Percentiles rank a stretch among this genome's conserved stretches.
Evolutionary conservation across 2,797 vertebrate genomes (phyloP).

Genomic region (Oryzias dopingdopingensis): DNA sequence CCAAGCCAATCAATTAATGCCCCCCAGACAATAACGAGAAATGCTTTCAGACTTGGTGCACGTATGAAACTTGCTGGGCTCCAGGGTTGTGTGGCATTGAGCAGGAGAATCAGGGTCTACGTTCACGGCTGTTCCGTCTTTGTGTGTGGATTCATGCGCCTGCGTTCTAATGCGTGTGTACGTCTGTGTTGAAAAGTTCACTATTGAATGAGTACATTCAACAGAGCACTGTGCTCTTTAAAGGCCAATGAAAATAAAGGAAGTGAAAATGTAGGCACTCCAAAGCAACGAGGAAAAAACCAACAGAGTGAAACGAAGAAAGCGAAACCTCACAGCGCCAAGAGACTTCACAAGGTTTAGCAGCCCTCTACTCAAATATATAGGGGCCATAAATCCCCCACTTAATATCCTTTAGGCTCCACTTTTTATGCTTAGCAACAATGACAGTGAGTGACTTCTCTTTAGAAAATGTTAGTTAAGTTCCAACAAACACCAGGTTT

Average conservation of each 20-base stretch:
- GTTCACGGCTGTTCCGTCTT: slow-evolving; percentile 51
- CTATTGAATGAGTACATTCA: slow-evolving; percentile 73
- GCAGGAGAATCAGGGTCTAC: slow-evolving; percentile 47
- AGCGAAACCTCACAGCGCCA: slow-evolving; percentile 69
- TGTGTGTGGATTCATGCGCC: slow-evolving; percentile 42
- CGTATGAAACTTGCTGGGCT: slow-evolving; percentile 55
- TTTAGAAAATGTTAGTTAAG: slow-evolving; percentile 55
- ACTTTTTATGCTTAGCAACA: slow-evolving; percentile 70
- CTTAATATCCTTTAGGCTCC: slow-evolving; percentile 74
- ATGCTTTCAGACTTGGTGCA: slow-evolving; percentile 63
- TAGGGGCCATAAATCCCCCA: slow-evolving; percentile 74
- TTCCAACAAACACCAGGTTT: slow-evolving; percentile 56
- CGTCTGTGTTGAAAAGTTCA: slow-evolving; percentile 55
- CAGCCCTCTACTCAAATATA: slow-evolving; percentile 75
- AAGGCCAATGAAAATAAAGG: slow-evolving; percentile 79
- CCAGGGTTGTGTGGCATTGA: slow-evolving; percentile 57
- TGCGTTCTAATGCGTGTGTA: slow-evolving; percentile 42
- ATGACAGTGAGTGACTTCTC: slow-evolving; percentile 69
- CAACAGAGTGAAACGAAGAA: slow-evolving; percentile 72
- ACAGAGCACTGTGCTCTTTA: slow-evolving; percentile 63
- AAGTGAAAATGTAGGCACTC: slow-evolving; percentile 71
- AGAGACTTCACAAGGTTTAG: slow-evolving; percentile 77
- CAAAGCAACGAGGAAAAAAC: slow-evolving; percentile 68
- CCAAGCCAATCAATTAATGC: slow-evolving; percentile 73
- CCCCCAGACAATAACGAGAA: slow-evolving; percentile 51